phyloP scores from a whole-genome alignment of 1,140 invertebrate genomes.

The Drosophila watanabei region DNA sequence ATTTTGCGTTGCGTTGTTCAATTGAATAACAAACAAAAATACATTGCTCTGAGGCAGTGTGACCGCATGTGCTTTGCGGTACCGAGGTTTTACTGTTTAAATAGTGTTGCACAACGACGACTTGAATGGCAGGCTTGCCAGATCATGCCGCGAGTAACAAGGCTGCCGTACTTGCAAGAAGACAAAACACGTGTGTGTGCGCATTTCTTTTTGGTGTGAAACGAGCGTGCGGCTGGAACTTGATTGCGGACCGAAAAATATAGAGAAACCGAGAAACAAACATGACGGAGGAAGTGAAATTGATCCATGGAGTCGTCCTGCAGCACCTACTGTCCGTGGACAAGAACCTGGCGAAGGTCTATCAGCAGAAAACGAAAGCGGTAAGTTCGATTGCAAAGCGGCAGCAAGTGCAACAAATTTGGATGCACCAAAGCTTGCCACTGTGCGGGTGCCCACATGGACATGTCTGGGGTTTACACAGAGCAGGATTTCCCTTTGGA shows the following conservation, averaged over 20 bases:
- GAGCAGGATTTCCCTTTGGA: background rate
- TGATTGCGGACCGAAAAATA: slow-evolving; percentile 20
- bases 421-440: slow-evolving; percentile 3
- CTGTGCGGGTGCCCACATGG: background rate
- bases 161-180: background rate
- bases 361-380: slow-evolving; percentile 88
- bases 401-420: slow-evolving; percentile 33
- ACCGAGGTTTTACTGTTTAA: background rate
- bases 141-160: background rate
- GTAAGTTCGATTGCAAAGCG: slow-evolving; percentile 85
- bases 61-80: background rate
- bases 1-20: background rate
- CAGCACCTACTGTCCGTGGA: slow-evolving; percentile 88
- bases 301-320: slow-evolving; percentile 86
- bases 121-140: background rate
- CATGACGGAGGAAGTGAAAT: slow-evolving; percentile 56
- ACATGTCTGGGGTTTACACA: background rate
- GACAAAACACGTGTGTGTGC: slow-evolving; percentile 65
- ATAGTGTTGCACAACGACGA: slow-evolving; percentile 5
- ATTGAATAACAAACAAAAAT: slow-evolving; percentile 52
- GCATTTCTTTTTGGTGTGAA: slow-evolving; percentile 56
- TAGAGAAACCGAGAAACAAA: slow-evolving; percentile 21
- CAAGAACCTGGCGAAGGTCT: slow-evolving; percentile 87
- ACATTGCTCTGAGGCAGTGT: slow-evolving; percentile 8
- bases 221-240: slow-evolving; percentile 37